Base-by-base conservation (phyloP, 2,113 vertebrate genomes). In the Leucoraja erinaceus region DNA sequence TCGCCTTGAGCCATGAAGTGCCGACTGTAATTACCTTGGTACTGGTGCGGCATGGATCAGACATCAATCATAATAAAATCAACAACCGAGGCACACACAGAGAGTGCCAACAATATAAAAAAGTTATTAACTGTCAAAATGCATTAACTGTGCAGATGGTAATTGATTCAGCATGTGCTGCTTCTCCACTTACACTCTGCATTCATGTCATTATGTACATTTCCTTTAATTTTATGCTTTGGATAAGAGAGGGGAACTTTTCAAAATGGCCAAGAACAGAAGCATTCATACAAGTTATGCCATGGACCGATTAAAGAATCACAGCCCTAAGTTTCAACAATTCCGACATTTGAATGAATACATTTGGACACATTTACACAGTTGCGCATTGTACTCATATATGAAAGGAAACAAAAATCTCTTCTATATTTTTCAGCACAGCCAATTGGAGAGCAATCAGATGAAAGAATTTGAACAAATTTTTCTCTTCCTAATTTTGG, bases 11-110 rank as follows among this genome's bases (percentile, higher is more conserved):
- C 96, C 96, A 99, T 98, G 96, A 99, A 99, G 96, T 99, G 98
- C 70, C 98, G 98, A 95, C 98, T 98, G 95, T 99, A 99, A 96
- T 98, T 98, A 93, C 98, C 97, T 95, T 98, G 98, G 93, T 98
- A 98, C 98, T 99, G 95, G 92, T 95, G 94, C 95, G 93, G 94
- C 93, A 94, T 5, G 94, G 95, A 95, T 7, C n/a, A 56, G 61
- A 47, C 66, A 38, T 47, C 70, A 72, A 91, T 72, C 66, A 91
- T 25, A 74, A 74, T 72, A 91, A 91, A 91, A 72, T 54, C 88
- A 90, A 68, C 63, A 90, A 72, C 16, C 10, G 16, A 81, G 54
- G 88, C 28, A 91, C 20, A 88, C 25, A 61, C 61, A 63, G 59
- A 88, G 18, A 72, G 66, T 22, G 38, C 66, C 12, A 31, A 63